These are phyloP conservation scores for Notocelia uddmanniana DNA, from an alignment of 2,888 invertebrate species.

Conservation along the genomic window DNA sequence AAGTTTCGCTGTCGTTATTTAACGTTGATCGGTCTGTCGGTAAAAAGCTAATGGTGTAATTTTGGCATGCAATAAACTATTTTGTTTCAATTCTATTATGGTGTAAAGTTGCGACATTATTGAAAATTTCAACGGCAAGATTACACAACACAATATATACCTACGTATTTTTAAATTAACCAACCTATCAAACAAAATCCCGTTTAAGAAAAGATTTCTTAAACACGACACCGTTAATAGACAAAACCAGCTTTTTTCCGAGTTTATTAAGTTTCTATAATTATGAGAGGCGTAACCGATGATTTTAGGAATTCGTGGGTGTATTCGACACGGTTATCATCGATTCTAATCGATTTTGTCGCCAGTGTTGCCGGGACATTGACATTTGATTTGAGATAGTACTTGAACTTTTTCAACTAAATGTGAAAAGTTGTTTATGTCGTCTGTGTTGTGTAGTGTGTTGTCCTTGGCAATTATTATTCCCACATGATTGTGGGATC, in stretches of 20 bases:
- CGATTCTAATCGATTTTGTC: constrained; percentile 39
- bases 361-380: constrained; percentile 41
- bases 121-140: background rate
- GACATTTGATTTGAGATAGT: constrained; percentile 21
- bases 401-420: no score
- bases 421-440: no score
- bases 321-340: constrained; percentile 61
- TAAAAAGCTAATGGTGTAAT: no score
- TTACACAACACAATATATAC: background rate
- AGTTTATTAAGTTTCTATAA: constrained; percentile 56
- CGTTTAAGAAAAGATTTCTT: constrained; percentile 31
- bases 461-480: no score
- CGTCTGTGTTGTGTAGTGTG: no score
- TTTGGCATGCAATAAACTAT: no score
- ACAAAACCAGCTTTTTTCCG: constrained; percentile 47
- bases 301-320: constrained; percentile 58
- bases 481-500: no score
- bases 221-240: constrained; percentile 23
- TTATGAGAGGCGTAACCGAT: constrained; percentile 61
- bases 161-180: background rate
- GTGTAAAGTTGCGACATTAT: no score
- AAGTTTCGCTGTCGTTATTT: no score
- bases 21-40: no score
- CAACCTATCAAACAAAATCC: background rate
- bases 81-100: no score